These are phyloP conservation scores for Phenganax subtilis DNA, from an alignment of 92 coral and sea anemone genomes.

Conservation along the genomic window DNA sequence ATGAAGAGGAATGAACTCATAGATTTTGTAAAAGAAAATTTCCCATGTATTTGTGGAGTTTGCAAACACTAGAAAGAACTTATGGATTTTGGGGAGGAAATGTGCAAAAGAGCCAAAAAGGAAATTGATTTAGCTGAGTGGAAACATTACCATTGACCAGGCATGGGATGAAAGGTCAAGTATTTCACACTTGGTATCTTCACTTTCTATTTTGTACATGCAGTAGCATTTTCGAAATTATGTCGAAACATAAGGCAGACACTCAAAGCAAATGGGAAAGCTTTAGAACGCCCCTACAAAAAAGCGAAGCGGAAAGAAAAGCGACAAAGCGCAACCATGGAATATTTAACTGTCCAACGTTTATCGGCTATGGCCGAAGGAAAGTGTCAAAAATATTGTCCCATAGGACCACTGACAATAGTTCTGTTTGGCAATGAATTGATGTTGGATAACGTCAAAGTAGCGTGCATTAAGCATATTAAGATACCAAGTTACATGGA, in stretches of 20 bases:
- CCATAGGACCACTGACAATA: constrained; percentile 54
- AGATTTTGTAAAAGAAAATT: constrained; percentile 1
- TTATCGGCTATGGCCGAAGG: constrained; percentile 51
- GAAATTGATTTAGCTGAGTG: no score
- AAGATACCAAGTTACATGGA: constrained; percentile 27
- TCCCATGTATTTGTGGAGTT: constrained; percentile 23
- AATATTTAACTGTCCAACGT: constrained; percentile 50
- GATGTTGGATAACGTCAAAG: constrained; percentile 47
- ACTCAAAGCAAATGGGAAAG: constrained; percentile 30
- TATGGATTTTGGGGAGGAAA: no score
- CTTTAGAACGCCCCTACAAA: constrained; percentile 20
- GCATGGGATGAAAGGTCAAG: no score
- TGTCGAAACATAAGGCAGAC: no score
- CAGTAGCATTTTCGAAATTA: no score
- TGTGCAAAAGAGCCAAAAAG: no score
- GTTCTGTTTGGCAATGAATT: constrained; percentile 40
- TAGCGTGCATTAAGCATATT: constrained; percentile 45
- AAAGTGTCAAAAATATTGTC: constrained; percentile 50
- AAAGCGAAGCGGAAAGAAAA: constrained; percentile 34
- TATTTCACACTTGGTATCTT: no score
- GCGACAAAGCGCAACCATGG: constrained; percentile 23
- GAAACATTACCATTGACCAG: no score
- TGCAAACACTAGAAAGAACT: constrained; percentile 2
- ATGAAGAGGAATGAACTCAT: constrained; percentile 7
- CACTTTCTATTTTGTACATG: no score